phyloP scores from a whole-genome alignment of 2,888 invertebrate genomes.

The Craniophora ligustri region DNA sequence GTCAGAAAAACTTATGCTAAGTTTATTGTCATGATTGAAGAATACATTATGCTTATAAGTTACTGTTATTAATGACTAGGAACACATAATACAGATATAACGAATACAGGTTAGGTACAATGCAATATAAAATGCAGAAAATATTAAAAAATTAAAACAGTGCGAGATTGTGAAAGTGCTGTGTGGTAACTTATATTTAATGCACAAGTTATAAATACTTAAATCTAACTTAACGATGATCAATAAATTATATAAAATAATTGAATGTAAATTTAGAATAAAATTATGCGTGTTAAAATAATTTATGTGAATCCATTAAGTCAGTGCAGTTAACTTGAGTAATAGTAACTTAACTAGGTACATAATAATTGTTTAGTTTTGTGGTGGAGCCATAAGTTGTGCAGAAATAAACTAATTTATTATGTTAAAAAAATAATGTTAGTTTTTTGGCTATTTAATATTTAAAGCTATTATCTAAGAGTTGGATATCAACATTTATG shows the following conservation, averaged over 20 bases:
- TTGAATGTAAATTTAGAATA: constrained; percentile 51
- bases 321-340: constrained; percentile 32
- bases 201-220: constrained; percentile 37
- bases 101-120: constrained; percentile 38
- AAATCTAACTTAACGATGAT: constrained; percentile 40
- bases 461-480: constrained; percentile 21
- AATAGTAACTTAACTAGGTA: constrained; percentile 19
- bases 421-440: constrained; percentile 17
- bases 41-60: constrained; percentile 50
- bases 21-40: constrained; percentile 59
- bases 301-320: constrained; percentile 44
- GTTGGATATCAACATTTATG: not conserved
- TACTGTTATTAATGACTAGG: constrained; percentile 50
- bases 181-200: constrained; percentile 52
- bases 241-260: constrained; percentile 55
- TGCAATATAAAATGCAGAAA: constrained; percentile 34
- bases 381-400: constrained; percentile 27
- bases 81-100: constrained; percentile 34
- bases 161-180: constrained; percentile 46
- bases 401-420: constrained; percentile 1
- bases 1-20: constrained; percentile 30
- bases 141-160: constrained; percentile 31
- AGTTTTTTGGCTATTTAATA: constrained; percentile 13
- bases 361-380: constrained; percentile 8
- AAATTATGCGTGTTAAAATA: constrained; percentile 48